Evolutionary conservation across 2,888 invertebrate genomes (phyloP).

Genomic region (Agriopis aurantiaria): DNA sequence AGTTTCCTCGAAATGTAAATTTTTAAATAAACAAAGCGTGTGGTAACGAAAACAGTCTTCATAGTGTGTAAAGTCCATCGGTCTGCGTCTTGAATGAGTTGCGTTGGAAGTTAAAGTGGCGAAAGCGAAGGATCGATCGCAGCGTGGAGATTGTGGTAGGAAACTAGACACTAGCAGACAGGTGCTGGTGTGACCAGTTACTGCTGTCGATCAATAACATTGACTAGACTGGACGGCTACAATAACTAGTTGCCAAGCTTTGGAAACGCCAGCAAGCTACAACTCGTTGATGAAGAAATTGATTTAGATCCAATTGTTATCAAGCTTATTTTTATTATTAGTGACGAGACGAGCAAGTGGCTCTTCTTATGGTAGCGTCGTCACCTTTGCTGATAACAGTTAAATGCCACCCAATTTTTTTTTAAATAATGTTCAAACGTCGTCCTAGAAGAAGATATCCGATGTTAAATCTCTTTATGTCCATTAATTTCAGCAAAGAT

Average conservation of each 20-base stretch:
- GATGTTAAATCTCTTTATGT: too few species aligned
- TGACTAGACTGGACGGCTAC: neutral
- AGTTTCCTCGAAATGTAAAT: conserved; percentile 16
- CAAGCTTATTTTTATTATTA: too few species aligned
- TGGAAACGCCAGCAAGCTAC: neutral
- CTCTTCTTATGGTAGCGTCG: too few species aligned
- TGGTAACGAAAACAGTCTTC: conserved; percentile 7
- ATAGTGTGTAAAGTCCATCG: conserved; percentile 25
- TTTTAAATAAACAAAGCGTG: conserved; percentile 20
- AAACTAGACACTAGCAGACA: conserved; percentile 8
- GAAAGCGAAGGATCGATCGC: conserved; percentile 14
- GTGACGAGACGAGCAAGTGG: too few species aligned
- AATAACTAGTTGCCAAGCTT: neutral
- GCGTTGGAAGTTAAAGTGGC: conserved; percentile 1
- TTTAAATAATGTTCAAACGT: too few species aligned
- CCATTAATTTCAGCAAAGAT: too few species aligned
- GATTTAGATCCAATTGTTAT: too few species aligned
- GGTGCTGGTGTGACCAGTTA: conserved; percentile 8
- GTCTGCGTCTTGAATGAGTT: conserved; percentile 15
- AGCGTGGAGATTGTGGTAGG: conserved; percentile 4
- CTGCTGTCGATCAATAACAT: neutral
- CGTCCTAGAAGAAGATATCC: too few species aligned
- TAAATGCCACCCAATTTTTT: too few species aligned
- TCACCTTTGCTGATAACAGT: too few species aligned
- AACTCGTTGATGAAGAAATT: too few species aligned